Evolutionary conservation across 2,797 vertebrate genomes (phyloP).

Genomic region (Epinephelus coioides): DNA sequence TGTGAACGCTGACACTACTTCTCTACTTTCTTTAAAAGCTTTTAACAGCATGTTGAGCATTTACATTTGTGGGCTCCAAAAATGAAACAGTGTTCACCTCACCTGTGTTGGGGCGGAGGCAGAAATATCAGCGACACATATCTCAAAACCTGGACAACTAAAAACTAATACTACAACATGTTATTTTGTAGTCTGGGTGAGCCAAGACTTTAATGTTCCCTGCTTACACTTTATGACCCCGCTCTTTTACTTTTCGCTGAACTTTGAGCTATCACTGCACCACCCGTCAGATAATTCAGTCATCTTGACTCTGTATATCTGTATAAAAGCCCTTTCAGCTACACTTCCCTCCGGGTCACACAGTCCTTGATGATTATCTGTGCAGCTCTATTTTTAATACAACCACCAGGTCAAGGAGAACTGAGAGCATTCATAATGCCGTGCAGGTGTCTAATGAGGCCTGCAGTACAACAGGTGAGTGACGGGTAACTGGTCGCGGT

Average conservation of each 20-base stretch:
- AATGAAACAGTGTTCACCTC: background rate
- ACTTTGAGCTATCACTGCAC: constrained; percentile 48
- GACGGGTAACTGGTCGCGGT: constrained; percentile 34
- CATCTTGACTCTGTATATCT: constrained; percentile 33
- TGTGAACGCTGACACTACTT: background rate
- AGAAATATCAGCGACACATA: background rate
- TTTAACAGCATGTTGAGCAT: background rate
- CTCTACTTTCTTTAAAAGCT: too few species aligned
- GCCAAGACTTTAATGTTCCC: background rate
- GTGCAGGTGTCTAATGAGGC: constrained; percentile 47
- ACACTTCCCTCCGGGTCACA: constrained; percentile 17
- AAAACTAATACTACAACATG: background rate
- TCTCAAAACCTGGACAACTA: background rate
- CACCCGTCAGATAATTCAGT: constrained; percentile 42
- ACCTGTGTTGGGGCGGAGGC: background rate
- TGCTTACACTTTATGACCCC: background rate
- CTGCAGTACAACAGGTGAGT: constrained; percentile 49
- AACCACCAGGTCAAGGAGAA: constrained; percentile 3
- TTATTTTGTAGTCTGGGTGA: too few species aligned
- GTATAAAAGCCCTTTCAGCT: constrained; percentile 42
- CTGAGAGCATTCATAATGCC: constrained; percentile 1
- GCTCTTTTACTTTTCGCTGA: constrained; percentile 34
- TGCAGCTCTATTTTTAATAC: constrained; percentile 21
- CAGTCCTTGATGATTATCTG: constrained; percentile 18
- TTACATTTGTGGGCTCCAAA: background rate